Evolutionary conservation across 2,113 vertebrate genomes (phyloP), one percentile per base, ranked within the genome.

Genomic region (Podarcis cretensis): DNA sequence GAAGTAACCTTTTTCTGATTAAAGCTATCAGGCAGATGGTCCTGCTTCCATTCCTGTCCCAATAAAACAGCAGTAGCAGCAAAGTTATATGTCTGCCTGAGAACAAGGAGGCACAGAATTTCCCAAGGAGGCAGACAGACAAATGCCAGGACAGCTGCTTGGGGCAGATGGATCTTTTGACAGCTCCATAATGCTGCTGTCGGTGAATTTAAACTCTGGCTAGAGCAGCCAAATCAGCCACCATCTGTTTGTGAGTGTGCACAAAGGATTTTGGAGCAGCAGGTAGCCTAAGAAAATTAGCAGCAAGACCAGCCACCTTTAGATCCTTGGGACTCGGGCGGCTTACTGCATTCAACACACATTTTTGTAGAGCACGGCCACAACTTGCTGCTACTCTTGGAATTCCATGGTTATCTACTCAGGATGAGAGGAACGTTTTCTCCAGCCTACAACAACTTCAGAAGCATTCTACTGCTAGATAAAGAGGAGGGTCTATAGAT

Each of bases 111-210:
- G 83, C n/a, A 12, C 75, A 76, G 89, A 93, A 77, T 94, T 66
- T 94, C 93, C 88, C 91, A 90, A 88, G 93, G 30, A 78, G 35
- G 37, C 35, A 66, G 92, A 30, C 66, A 81, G 14, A 81, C 4
- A 94, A 95, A 86, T 92, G 94, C 94, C 91, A 91, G 92, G 94
- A 89, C 94, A 96, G 95, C 95, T 96, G 96, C 93, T 87, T 6
- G 73, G 90, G 94, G 92, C 96, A 96, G 93, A 93, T 84, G 90
- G 96, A 95, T 86, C 92, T 94, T 94, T 83, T 90, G 95, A 95
- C 92, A 95, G 95, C 90, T 92, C 75, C 89, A 84, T 91, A 87
- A 32, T 76, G 80, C 92, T 43, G 89, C 66, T 75, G 88, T 91
- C 90, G 90, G 90, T 87, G 87, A 90, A 77, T 85, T 80, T 32